Evolutionary conservation across 2,797 vertebrate species (phyloP).

Genomic region (Melopsittacus undulatus): DNA sequence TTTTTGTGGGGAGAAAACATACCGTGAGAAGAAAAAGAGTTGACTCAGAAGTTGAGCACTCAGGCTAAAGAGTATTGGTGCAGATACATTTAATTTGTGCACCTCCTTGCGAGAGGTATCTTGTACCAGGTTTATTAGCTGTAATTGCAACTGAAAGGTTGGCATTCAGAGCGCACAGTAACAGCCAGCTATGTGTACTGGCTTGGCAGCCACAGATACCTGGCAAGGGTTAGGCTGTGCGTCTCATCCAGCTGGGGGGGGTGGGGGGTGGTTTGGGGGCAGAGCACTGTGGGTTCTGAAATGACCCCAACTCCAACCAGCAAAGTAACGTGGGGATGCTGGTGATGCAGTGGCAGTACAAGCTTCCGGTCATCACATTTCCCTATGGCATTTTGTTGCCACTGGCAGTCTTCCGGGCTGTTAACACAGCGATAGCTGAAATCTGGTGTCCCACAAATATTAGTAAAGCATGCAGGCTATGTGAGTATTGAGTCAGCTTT

Average conservation of each 20-base stretch:
- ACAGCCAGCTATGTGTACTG: accelerated
- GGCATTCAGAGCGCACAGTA: accelerated
- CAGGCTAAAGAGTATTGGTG: background rate
- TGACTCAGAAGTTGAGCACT: background rate
- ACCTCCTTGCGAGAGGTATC: accelerated
- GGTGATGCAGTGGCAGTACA: accelerated
- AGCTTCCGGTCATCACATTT: accelerated
- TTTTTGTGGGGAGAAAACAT: accelerated
- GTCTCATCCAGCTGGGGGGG: accelerated
- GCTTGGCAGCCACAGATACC: accelerated
- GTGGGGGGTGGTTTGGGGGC: background rate
- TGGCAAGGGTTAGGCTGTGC: background rate
- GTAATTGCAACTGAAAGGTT: too few species aligned
- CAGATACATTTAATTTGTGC: accelerated
- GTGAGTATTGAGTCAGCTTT: background rate
- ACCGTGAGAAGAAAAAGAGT: background rate
- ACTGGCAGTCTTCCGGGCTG: background rate
- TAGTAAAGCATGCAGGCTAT: accelerated
- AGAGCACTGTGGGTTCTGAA: background rate
- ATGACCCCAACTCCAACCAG: accelerated
- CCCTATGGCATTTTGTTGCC: background rate
- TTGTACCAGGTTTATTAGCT: background rate
- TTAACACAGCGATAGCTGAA: background rate
- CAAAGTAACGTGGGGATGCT: accelerated
- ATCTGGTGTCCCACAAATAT: background rate